These are phyloP conservation scores for Axea sp. DNA, from an alignment of 2,888 invertebrate genomes.

Conservation along the genomic window DNA sequence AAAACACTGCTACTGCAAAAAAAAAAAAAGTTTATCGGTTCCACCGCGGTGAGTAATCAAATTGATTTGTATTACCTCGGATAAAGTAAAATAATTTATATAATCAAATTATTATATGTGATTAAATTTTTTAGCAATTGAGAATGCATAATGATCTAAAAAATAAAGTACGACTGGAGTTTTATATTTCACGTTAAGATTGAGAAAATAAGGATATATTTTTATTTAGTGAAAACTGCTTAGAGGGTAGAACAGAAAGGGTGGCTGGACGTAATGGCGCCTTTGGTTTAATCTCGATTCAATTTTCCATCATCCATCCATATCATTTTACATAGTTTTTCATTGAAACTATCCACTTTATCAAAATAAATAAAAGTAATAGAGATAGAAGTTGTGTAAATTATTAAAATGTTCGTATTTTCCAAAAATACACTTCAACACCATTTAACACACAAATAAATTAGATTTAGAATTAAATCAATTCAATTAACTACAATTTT, in stretches of 20 bases:
- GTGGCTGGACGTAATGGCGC: conserved; percentile 74
- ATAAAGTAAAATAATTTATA: conserved; percentile 22
- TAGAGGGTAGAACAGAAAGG: conserved; percentile 71
- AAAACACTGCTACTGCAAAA: neutral
- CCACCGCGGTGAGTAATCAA: too few relatives aligned
- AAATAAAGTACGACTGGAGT: too few relatives aligned
- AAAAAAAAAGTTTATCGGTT: conserved; percentile 17
- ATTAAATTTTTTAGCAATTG: conserved; percentile 22
- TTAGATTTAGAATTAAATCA: too few relatives aligned
- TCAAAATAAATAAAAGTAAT: too few relatives aligned
- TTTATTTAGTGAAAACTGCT: conserved; percentile 74
- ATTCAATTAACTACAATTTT: neutral
- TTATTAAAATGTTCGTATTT: too few relatives aligned
- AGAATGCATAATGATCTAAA: too few relatives aligned
- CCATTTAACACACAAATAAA: too few relatives aligned
- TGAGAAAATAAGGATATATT: conserved; percentile 72
- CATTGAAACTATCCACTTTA: conserved; percentile 38
- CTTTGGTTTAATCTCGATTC: conserved; percentile 69
- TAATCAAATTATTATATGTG: conserved; percentile 24
- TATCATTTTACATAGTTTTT: conserved; percentile 63
- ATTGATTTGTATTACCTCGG: too few relatives aligned
- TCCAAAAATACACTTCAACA: too few relatives aligned
- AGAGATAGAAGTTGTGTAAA: too few relatives aligned
- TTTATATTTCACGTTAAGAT: too few relatives aligned
- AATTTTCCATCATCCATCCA: conserved; percentile 68